Base-by-base conservation (phyloP, 2,113 vertebrate species). In the Eubucco bourcierii region DNA sequence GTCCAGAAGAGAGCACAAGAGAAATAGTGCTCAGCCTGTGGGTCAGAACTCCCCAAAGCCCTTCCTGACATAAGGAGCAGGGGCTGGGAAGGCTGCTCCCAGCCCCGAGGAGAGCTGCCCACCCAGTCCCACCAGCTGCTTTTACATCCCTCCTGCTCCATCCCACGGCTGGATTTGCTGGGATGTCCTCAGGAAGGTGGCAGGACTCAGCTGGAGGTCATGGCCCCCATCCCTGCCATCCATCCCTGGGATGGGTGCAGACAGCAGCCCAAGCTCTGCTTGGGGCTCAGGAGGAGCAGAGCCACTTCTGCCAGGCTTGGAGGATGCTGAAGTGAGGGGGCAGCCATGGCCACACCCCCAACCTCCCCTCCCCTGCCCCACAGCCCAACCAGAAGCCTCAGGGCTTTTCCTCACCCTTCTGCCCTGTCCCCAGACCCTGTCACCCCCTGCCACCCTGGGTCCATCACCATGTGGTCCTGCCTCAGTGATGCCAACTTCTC, bases 401-500 rank as follows among this genome's bases (percentile, higher is more conserved):
- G 47, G 84, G 78, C 55, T 71, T 76, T 76, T n/a, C 67, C 63
- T 46, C 68, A 68, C 55, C 85, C 50, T 50, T 59, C 72, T 80
- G 39, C 79, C 85, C 73, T 31, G 39, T 59, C 18, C 80, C 31
- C 4, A 2, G 28, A 9, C 72, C 61, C 61, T 9, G 2, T 39
- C 86, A 71, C 11, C 3, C 19, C 8, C 12, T 2, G 4, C 19
- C 28, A 12, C 46, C 47, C 2, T 0, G 24, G 53, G 17, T 39
- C 86, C 17, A 2, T 27, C 95, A 73, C 39, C 24, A 1, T 0
- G 16, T 77, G 86, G 64, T 93, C 86, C 87, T 94, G 33, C 88
- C 71, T 92, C 94, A 94, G 92, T 90, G 87, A 95, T 94, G 86
- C 95, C 96, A 95, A 97, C 81, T 52, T 97, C 78, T 97, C 92